A percentile compares a stretch with the other conserved stretches of the same genome.
These are phyloP conservation scores for Mesoligia furuncula DNA, from an alignment of 2,888 invertebrate genomes.

Conservation along the genomic window DNA sequence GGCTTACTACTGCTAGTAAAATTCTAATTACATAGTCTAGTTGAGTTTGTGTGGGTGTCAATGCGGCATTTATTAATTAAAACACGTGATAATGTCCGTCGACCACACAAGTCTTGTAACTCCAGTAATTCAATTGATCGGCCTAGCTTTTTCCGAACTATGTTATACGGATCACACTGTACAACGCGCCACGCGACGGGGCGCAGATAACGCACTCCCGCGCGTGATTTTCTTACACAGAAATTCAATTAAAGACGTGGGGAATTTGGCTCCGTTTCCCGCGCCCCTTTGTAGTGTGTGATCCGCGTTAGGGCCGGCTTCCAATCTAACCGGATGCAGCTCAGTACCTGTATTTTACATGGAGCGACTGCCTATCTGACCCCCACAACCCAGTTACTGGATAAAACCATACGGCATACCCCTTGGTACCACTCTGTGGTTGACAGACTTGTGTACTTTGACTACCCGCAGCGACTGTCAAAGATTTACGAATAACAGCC, in stretches of 20 bases:
- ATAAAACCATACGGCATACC: background rate
- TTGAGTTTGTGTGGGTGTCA: conserved; percentile 37
- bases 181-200: too few relatives aligned
- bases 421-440: background rate
- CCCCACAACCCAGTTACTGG: background rate
- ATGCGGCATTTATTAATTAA: conserved; percentile 26
- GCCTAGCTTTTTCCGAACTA: background rate
- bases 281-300: too few relatives aligned
- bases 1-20: conserved; percentile 30
- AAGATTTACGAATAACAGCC: background rate
- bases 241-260: too few relatives aligned
- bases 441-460: background rate
- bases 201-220: too few relatives aligned
- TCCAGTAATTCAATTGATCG: background rate
- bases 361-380: background rate
- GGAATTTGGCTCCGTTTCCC: too few relatives aligned
- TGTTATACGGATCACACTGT: background rate
- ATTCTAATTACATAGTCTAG: conserved; percentile 36
- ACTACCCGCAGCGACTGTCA: background rate
- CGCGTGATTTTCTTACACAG: too few relatives aligned
- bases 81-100: conserved; percentile 19
- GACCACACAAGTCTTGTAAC: conserved; percentile 1
- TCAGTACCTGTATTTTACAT: background rate
- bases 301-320: too few relatives aligned
- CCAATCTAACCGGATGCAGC: background rate